Conservation (phyloP, 2,888 invertebrate species). For the Meta bourneti region DNA sequence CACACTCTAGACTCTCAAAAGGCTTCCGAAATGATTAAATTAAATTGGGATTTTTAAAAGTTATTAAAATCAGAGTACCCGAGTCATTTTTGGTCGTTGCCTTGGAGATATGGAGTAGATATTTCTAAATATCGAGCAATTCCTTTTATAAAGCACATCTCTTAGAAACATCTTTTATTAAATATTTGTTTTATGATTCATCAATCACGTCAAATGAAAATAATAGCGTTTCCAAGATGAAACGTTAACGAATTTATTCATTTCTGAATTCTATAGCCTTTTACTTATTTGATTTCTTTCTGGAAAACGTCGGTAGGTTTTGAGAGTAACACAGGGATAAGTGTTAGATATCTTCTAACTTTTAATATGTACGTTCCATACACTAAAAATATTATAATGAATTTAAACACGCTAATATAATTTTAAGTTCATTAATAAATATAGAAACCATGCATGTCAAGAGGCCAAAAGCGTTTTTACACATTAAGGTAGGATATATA, state of each 20-base stretch:
- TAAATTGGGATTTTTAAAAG: conserved; percentile 33
- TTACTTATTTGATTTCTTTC: too few relatives aligned
- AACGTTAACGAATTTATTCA: background rate
- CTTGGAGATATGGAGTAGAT: conserved; percentile 17
- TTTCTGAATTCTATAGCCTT: background rate
- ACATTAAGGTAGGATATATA: too few relatives aligned
- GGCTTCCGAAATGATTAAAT: conserved; percentile 24
- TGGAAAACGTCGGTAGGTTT: too few relatives aligned
- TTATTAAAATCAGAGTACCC: conserved; percentile 34
- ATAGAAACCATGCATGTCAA: too few relatives aligned
- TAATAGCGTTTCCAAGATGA: background rate
- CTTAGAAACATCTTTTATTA: background rate
- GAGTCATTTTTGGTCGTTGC: background rate
- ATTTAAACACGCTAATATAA: too few relatives aligned
- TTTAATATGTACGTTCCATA: too few relatives aligned
- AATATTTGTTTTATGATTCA: background rate
- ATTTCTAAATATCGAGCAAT: background rate
- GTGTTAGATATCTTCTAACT: too few relatives aligned
- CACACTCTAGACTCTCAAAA: conserved; percentile 2
- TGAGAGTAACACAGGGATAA: too few relatives aligned
- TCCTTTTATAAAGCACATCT: background rate
- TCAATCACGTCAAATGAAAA: background rate
- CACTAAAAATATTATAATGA: too few relatives aligned
- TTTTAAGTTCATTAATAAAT: too few relatives aligned
- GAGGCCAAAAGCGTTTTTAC: too few relatives aligned